Conservation (phyloP, 1,140 invertebrate genomes). For the Drosophila fuyamai region DNA sequence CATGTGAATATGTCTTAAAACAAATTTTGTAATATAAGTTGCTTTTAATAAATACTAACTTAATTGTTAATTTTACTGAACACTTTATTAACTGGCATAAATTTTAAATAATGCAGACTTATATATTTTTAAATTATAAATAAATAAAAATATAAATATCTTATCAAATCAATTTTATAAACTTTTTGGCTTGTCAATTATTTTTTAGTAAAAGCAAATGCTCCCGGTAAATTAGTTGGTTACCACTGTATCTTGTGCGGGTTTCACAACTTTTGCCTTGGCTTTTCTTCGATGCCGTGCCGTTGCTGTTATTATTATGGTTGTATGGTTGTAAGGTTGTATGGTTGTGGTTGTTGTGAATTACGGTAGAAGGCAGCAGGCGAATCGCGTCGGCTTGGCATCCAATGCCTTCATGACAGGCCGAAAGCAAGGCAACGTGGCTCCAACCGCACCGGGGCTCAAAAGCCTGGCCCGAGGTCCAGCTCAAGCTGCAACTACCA, state of each 20-base stretch:
- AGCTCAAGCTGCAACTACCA: constrained; percentile 37
- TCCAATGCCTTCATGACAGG: constrained; percentile 44
- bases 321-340: neutral
- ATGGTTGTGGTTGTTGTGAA: constrained; percentile 70
- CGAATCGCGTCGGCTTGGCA: constrained; percentile 46
- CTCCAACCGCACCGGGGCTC: constrained; percentile 7
- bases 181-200: neutral
- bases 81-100: too few relatives aligned
- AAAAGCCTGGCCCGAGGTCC: constrained; percentile 1
- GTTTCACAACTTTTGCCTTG: constrained; percentile 72
- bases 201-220: too few relatives aligned
- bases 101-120: too few relatives aligned
- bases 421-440: constrained; percentile 14
- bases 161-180: neutral
- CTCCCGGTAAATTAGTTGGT: too few relatives aligned
- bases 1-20: too few relatives aligned
- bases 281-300: constrained; percentile 49
- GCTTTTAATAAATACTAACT: too few relatives aligned
- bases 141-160: too few relatives aligned
- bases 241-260: constrained; percentile 56
- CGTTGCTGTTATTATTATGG: constrained; percentile 55
- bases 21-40: too few relatives aligned
- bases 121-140: too few relatives aligned
- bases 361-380: constrained; percentile 79
- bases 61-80: too few relatives aligned